Evolutionary conservation across 2,888 invertebrate genomes (phyloP).

Genomic region (Polydrusus pterygomalis): DNA sequence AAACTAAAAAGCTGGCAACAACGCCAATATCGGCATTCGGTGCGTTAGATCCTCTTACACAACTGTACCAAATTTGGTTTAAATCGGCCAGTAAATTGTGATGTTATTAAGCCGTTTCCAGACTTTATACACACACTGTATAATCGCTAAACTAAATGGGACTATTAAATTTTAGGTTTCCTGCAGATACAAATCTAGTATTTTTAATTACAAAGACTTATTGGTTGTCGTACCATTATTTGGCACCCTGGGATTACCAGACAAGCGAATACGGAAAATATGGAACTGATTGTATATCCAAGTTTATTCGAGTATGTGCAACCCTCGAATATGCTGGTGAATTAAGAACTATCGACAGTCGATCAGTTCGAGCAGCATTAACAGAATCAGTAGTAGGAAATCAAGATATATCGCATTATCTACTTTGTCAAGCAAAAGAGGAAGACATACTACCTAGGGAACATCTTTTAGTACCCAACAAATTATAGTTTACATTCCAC

Average conservation of each 20-base stretch:
- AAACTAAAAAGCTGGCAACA: too few species aligned
- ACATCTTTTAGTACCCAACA: not conserved
- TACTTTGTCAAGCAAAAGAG: conserved; percentile 69
- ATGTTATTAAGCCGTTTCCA: too few species aligned
- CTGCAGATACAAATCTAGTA: conserved; percentile 83
- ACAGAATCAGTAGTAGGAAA: conserved; percentile 76
- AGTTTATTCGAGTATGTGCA: conserved; percentile 81
- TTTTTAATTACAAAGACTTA: conserved; percentile 84
- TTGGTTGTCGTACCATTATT: conserved; percentile 89
- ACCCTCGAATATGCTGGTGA: conserved; percentile 80
- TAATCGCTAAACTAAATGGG: too few species aligned
- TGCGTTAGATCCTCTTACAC: too few species aligned
- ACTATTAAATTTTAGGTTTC: conserved; percentile 73
- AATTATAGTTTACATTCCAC: not conserved
- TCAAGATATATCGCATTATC: conserved; percentile 75
- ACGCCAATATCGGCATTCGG: too few species aligned
- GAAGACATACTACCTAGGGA: not conserved
- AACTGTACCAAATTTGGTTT: too few species aligned
- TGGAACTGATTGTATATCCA: conserved; percentile 79
- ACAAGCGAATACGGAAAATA: conserved; percentile 88
- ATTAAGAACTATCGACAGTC: conserved; percentile 79
- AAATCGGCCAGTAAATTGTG: too few species aligned
- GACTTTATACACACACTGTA: too few species aligned
- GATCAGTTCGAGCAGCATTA: conserved; percentile 79
- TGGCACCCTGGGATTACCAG: conserved; percentile 87